Base-by-base conservation (phyloP, 2,888 invertebrate genomes). In the Polymixis lichenea region DNA sequence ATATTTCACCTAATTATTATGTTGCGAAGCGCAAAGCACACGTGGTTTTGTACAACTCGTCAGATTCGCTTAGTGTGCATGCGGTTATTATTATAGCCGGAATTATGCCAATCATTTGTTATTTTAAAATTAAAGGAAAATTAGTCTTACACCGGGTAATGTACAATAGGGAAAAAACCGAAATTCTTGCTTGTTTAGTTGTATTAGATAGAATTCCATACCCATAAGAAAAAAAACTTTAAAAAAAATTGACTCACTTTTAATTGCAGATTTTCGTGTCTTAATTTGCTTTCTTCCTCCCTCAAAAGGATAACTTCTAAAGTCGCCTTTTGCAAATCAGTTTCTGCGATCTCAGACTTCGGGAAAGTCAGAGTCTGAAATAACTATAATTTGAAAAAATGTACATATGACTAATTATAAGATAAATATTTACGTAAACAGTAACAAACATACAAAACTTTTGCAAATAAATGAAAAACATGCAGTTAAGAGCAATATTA, bases 201-300 rank as follows among this genome's bases (percentile, higher is more conserved):
- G n/a, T 65, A 9, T 64, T 51, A 66, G 25, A 55, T 53, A 66
- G 19, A 49, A 43, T 25, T 32, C 22, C 9, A 72, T 64, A 60
- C n/a, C 58, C 60, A 70, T 58, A 86, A 75, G 67, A 82, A 55
- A 73, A 46, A 62, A 17, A 0, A 84, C 58, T 11, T 78, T 73
- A 82, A n/a, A 88, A 84, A 68, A 68, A 65, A 32, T 25, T 58
- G 79, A 93, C 95, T 96, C 95, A 98, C 98, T 97, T 98, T 98
- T 92, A 99, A 97, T 95, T 97, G 97, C 89, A 98, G 96, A 97
- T 98, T 98, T 95, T 99, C 99, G 96, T 98, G 98, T 95, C 98
- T 97, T 94, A 99, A 96, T 93, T 97, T 97, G 94, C 97, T 98
- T 92, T 98, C 98, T 90, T 98, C 98, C 93, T 98, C 98, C 92